Base-by-base conservation (phyloP, 2,113 vertebrate genomes). In the Colaptes auratus region DNA sequence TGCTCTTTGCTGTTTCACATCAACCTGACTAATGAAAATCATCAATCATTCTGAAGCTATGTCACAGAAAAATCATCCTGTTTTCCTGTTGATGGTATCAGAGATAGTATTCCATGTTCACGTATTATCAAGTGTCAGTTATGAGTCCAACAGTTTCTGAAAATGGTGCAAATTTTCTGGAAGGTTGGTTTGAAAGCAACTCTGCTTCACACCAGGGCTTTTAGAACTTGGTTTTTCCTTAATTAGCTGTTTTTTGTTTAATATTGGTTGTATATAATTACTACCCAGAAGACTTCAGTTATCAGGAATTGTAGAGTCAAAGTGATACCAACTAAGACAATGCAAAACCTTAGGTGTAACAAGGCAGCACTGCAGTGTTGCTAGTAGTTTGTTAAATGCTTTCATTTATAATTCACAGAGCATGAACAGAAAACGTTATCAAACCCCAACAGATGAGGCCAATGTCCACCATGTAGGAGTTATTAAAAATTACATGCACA, bases 11-110 rank as follows among this genome's bases (percentile, higher is more conserved):
- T 61, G 10, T 12, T 52, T 83, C 73, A 75, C 1, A 0, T 36
- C 63, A 84, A 17, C 10, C 86, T 78, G 50, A 61, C 39, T 81
- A 35, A 65, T 58, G 27, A 0, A 0, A 53, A 20, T 9, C 4
- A 39, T 48, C 61, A 31, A 11, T 85, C 39, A 59, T 10, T 20
- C 6, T 65, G 67, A 79, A 87, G 12, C 14, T 55, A 9, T 27
- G 17, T 31, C 63, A 64, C 39, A 42, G 24, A 75, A 79, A n/a
- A 92, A 14, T 44, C 3, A 25, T 63, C 8, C 11, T 58, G 3
- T 76, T 86, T 83, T 78, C 23, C 24, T 58, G 6, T n/a, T 69
- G 28, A 71, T 21, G 27, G 46, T 87, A 2, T 65, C 5, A 42
- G 31, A 10, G 8, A 31, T 59, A 20, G 15, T 60, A 33, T 81